Base-by-base conservation (phyloP, 2,888 invertebrate species). In the Cylloceria caligata region DNA sequence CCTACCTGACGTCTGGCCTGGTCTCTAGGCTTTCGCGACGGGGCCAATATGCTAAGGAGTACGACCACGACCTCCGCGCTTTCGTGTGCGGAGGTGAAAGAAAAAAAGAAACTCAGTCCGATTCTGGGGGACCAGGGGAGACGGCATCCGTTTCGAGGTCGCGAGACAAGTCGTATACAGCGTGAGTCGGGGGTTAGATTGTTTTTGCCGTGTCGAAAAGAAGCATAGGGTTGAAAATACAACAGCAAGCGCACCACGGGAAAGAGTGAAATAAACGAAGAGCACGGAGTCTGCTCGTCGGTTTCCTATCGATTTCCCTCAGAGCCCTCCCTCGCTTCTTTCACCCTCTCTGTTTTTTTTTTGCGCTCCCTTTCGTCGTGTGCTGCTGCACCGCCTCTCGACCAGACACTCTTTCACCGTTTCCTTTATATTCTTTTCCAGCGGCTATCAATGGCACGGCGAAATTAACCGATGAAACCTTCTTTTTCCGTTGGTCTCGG, bases 281-380 rank as follows among this genome's bases (percentile, higher is more conserved):
- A 42, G 42, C 27, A n/a, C 27, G 30, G 36, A 75, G 80, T 78
- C 69, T 65, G 74, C 71, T 42, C 75, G 81, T 71, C 78, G 74
- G 78, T 82, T 82, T 82, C 74, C 81, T 82, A 82, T 82, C 81
- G 81, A 82, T 82, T 82, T 82, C 81, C 81, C 81, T 81, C 81
- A 73, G 81, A 62, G 52, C 67, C 81, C 74, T 78, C 69, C 69
- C 74, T 65, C 30, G 45, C 76, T 67, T 65, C 75, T 80, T 67
- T 80, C 47, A 47, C 75, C 60, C 60, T 60, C 62, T 47, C 13
- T 13, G 16, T 75, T 11, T 72, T 21, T 81, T 77, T 55, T 68
- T 55, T 62, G n/a, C 45, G 27, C 24, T 65, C 73, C 36, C 27
- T 67, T 67, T 62, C 52, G 65, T 55, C 71, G 71, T 67, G 76